These are phyloP conservation scores for Thereva nobilitata DNA, from an alignment of 2,888 invertebrate species.

Conservation along the genomic window DNA sequence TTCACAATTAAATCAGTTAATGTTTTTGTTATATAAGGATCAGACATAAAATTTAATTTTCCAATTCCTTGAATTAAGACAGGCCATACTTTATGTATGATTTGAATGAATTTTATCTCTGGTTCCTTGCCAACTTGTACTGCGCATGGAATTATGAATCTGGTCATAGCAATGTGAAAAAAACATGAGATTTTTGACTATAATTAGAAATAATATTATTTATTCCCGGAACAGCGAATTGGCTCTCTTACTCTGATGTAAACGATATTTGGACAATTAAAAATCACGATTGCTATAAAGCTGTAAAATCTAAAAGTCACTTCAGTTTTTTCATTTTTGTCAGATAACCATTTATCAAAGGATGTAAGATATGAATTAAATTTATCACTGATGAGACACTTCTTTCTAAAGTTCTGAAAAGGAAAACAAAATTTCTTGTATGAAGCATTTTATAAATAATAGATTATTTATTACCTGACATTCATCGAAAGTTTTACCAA, in stretches of 20 bases:
- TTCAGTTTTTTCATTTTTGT: conserved; percentile 50
- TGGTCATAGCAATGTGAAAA: conserved; percentile 60
- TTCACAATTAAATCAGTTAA: conserved; percentile 60
- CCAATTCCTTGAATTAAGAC: conserved; percentile 61
- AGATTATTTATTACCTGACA: conserved; percentile 33
- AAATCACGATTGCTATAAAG: conserved; percentile 56
- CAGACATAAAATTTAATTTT: conserved; percentile 58
- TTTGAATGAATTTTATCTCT: conserved; percentile 56
- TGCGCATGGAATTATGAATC: conserved; percentile 60
- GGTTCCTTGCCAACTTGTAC: conserved; percentile 59
- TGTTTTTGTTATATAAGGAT: conserved; percentile 59
- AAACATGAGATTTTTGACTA: conserved; percentile 55
- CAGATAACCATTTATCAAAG: conserved; percentile 54
- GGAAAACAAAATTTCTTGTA: not conserved
- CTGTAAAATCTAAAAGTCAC: conserved; percentile 53
- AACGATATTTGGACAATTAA: conserved; percentile 53
- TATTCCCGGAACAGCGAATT: not conserved
- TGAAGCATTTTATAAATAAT: not conserved
- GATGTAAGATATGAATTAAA: conserved; percentile 52
- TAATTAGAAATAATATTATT: conserved; percentile 13
- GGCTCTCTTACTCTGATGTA: conserved; percentile 50
- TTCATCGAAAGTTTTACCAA: conserved; percentile 48
- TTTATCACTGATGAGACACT: conserved; percentile 50
- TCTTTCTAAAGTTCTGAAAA: conserved; percentile 44
- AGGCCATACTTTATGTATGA: conserved; percentile 61